Evolutionary conservation across 1,140 invertebrate genomes (phyloP).

Genomic region (Tenebrio molitor): DNA sequence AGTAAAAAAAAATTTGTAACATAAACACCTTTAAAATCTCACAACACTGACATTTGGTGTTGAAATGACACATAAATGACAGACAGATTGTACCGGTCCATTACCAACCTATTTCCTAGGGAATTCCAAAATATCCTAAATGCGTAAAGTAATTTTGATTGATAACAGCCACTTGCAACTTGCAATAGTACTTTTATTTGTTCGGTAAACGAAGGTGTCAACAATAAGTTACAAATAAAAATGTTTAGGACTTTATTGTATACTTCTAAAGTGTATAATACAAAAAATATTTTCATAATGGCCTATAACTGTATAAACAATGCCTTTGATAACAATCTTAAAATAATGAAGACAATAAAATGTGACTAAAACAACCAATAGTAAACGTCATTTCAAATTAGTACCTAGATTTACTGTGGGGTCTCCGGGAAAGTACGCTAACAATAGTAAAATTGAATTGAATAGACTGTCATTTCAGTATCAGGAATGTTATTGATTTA

Average conservation of each 20-base stretch:
- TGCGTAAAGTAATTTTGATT: too few species aligned
- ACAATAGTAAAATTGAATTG: constrained; percentile 14
- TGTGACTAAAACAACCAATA: constrained; percentile 46
- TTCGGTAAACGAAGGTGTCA: background rate
- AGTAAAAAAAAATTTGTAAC: too few species aligned
- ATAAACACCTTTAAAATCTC: too few species aligned
- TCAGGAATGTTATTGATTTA: constrained; percentile 33
- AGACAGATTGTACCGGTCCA: too few species aligned
- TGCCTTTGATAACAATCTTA: constrained; percentile 53
- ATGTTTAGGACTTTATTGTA: constrained; percentile 19
- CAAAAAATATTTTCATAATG: constrained; percentile 63
- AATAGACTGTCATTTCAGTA: constrained; percentile 21
- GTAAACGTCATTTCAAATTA: constrained; percentile 17
- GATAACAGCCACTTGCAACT: too few species aligned
- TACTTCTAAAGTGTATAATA: constrained; percentile 58
- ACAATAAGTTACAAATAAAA: constrained; percentile 3
- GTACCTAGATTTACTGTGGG: constrained; percentile 18
- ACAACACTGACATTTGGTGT: too few species aligned
- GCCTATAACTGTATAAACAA: constrained; percentile 62
- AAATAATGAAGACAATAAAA: constrained; percentile 48
- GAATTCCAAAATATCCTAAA: too few species aligned
- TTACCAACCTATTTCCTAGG: too few species aligned
- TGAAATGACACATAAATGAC: too few species aligned
- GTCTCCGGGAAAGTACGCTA: constrained; percentile 13
- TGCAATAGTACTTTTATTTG: too few species aligned